These are phyloP conservation scores for Xyliphius kryptos DNA, from an alignment of 2,113 vertebrate genomes.

Conservation along the genomic window DNA sequence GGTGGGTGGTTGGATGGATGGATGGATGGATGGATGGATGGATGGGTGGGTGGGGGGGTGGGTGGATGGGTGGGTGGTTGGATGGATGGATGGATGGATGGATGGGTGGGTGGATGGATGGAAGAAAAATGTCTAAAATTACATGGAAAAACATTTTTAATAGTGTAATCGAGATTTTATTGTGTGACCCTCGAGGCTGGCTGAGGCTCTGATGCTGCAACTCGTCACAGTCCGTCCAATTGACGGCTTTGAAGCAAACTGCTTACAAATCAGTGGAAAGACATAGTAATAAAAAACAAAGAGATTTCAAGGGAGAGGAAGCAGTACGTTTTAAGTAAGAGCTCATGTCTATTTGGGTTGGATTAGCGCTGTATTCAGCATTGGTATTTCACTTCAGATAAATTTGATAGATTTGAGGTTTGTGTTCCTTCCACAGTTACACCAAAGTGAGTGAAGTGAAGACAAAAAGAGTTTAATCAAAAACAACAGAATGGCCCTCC, in stretches of 20 bases:
- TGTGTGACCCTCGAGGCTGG: background rate
- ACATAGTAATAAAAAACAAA: background rate
- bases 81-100: no score
- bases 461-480: background rate
- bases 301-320: background rate
- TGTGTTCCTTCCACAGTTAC: background rate
- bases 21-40: no score
- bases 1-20: no score
- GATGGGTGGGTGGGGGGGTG: no score
- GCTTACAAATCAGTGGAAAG: background rate
- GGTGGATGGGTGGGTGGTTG: no score
- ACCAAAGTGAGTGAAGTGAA: background rate
- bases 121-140: no score
- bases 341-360: background rate
- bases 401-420: background rate
- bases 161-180: background rate
- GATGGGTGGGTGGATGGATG: no score
- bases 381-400: background rate
- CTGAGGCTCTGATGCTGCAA: background rate
- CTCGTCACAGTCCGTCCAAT: background rate
- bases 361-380: background rate
- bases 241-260: background rate
- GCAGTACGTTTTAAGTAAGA: background rate
- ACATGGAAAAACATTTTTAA: background rate
- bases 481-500: background rate